phyloP scores from a whole-genome alignment of 1,140 invertebrate genomes.

The Semibalanus balanoides region DNA sequence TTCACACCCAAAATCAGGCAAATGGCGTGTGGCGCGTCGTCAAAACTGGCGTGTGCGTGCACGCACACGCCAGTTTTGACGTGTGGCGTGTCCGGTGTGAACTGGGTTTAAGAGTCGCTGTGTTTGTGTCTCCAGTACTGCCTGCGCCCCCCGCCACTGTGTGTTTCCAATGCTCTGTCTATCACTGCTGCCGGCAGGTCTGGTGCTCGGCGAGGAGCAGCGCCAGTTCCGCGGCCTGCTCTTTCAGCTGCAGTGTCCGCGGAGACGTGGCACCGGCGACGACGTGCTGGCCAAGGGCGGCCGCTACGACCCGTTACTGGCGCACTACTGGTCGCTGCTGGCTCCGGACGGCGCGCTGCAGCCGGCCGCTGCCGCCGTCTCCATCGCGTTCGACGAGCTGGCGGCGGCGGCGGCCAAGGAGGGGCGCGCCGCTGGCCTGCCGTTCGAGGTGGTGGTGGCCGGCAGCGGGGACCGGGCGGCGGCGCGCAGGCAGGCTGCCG shows the following conservation, averaged over 20 bases:
- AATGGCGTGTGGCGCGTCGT: too few relatives aligned
- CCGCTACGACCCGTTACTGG: constrained; percentile 36
- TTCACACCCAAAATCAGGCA: too few relatives aligned
- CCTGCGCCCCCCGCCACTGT: too few relatives aligned
- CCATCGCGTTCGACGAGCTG: background rate
- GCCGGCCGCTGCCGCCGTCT: constrained; percentile 2
- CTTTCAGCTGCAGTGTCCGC: constrained; percentile 38
- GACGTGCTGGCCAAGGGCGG: constrained; percentile 37
- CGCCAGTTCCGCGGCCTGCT: constrained; percentile 52
- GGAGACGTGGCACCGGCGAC: constrained; percentile 34
- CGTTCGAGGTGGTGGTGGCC: constrained; percentile 1
- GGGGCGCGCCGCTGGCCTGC: background rate
- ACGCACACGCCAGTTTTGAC: too few relatives aligned
- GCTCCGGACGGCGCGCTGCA: constrained; percentile 30
- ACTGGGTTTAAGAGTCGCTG: too few relatives aligned
- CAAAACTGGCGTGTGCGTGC: too few relatives aligned
- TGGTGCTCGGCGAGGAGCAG: constrained; percentile 47
- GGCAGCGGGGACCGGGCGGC: background rate
- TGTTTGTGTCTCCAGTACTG: too few relatives aligned
- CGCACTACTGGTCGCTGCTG: constrained; percentile 45
- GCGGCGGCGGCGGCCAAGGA: background rate
- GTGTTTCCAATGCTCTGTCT: too few relatives aligned
- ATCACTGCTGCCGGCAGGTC: background rate
- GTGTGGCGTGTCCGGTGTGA: too few relatives aligned
- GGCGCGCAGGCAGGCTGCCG: background rate